Evolutionary conservation across 1,140 invertebrate species (phyloP).

Genomic region (Micrasema longulum): DNA sequence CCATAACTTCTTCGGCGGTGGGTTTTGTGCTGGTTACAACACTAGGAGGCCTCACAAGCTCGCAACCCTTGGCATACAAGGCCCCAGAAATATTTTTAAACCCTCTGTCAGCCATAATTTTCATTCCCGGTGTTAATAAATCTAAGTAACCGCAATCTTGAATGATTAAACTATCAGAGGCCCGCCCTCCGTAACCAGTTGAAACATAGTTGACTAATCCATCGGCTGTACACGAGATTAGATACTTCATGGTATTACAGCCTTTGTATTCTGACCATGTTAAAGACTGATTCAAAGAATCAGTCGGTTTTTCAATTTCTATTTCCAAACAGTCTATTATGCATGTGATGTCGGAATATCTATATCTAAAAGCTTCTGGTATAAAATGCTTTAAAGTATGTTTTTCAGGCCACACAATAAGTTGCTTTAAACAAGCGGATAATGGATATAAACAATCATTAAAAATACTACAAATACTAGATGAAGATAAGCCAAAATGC

Average conservation of each 20-base stretch:
- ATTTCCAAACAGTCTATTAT: no score
- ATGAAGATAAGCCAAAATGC: no score
- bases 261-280: slow-evolving; percentile 4
- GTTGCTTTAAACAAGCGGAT: no score
- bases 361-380: no score
- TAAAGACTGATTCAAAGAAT: neutral
- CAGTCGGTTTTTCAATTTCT: no score
- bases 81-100: neutral
- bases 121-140: neutral
- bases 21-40: neutral
- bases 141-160: neutral
- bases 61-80: neutral
- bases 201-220: no score
- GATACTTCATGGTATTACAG: neutral
- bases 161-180: neutral
- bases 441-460: no score
- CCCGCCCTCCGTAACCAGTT: no score
- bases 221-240: neutral
- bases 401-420: no score
- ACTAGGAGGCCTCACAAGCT: neutral
- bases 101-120: neutral
- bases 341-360: no score
- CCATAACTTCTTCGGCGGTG: neutral
- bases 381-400: no score
- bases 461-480: no score